Evolutionary conservation across 53 echinoderm and acorn worm genomes (phyloP).

Genomic region (Echinarachnius parma): DNA sequence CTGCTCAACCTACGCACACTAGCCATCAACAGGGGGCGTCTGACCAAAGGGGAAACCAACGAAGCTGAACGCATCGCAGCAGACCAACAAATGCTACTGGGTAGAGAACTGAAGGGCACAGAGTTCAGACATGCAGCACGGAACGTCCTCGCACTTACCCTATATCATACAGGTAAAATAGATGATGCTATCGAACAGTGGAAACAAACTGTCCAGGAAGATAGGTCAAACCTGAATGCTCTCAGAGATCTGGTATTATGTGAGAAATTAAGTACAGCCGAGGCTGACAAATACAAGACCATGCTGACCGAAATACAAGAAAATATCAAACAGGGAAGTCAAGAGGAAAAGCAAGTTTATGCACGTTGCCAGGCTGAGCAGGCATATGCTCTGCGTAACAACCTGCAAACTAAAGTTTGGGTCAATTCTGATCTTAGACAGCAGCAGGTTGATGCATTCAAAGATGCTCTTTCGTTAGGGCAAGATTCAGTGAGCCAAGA

Average conservation of each 20-base stretch:
- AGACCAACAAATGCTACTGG: constrained; percentile 1
- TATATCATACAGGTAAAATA: background rate
- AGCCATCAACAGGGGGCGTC: too few species aligned
- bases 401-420: background rate
- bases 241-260: background rate
- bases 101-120: background rate
- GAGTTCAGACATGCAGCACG: constrained; percentile 1
- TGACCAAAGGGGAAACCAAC: background rate
- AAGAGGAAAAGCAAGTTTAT: background rate
- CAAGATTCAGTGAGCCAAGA: background rate
- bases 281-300: too few species aligned
- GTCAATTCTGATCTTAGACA: background rate
- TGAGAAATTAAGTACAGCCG: background rate
- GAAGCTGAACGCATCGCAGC: background rate
- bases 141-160: background rate
- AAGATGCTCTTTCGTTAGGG: background rate
- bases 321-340: too few species aligned
- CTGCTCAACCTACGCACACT: too few species aligned
- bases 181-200: background rate
- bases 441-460: background rate
- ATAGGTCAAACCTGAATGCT: background rate
- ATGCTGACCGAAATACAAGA: too few species aligned
- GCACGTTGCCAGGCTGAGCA: constrained; percentile 1
- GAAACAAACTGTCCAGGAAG: background rate
- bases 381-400: background rate